Percentiles rank a stretch among this genome's conserved stretches.
phyloP scores from a whole-genome alignment of 2,113 vertebrate species.

The Ctenomys sociabilis region DNA sequence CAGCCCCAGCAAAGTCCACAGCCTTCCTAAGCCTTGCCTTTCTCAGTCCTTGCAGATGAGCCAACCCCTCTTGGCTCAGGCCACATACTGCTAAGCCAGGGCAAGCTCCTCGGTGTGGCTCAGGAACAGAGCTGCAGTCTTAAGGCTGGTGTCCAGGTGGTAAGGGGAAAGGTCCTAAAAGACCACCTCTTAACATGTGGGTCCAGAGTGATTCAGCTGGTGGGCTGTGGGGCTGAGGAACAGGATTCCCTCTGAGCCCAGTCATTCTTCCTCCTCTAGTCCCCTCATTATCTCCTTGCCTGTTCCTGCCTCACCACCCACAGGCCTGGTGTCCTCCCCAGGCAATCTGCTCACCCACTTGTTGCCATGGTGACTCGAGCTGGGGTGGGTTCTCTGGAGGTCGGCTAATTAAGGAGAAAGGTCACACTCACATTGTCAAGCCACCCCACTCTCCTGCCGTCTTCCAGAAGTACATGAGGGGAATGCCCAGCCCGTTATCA shows the following conservation, averaged over 20 bases:
- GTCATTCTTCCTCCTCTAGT: constrained; percentile 60
- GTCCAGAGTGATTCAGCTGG: neutral
- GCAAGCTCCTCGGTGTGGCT: neutral
- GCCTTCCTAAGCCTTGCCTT: neutral
- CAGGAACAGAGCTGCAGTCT: neutral
- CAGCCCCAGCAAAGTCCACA: neutral
- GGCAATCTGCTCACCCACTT: constrained; percentile 77
- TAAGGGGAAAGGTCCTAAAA: neutral
- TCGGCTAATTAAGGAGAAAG: constrained; percentile 74
- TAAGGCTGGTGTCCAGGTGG: neutral
- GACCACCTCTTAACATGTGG: neutral
- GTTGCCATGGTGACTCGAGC: constrained; percentile 76
- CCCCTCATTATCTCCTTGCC: constrained; percentile 70
- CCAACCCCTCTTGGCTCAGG: neutral
- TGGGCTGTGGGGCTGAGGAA: constrained; percentile 29
- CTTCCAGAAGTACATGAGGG: neutral
- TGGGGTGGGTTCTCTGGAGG: constrained; percentile 63
- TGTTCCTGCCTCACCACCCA: constrained; percentile 77
- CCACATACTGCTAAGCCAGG: neutral
- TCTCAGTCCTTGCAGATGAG: neutral
- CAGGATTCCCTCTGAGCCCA: constrained; percentile 48
- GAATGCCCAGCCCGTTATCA: constrained; percentile 27
- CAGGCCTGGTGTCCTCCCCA: constrained; percentile 79
- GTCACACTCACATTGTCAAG: constrained; percentile 27
- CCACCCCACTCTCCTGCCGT: neutral